Base-by-base conservation (phyloP, 53 echinoderm and acorn worm species). In the Echinarachnius parma region DNA sequence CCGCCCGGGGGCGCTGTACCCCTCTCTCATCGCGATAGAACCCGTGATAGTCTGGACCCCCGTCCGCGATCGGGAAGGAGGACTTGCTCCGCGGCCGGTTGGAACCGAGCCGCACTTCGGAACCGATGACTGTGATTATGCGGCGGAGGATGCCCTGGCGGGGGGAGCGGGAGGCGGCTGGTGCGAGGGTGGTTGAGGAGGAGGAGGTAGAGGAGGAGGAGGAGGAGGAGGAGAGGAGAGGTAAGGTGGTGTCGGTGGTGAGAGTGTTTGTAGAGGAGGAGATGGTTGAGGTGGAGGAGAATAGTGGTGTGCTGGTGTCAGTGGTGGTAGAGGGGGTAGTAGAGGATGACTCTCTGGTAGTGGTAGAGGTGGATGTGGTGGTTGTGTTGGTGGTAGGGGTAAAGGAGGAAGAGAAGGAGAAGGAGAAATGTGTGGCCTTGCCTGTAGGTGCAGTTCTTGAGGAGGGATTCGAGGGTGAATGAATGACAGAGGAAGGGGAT, bases 61-160 rank as follows among this genome's bases (percentile, higher is more conserved):
- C n/a, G n/a, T n/a, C n/a, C 7, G 7, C 7, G 11, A 48, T 48
- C 3, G 47, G n/a, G 46, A 26, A 46, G 3, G 66, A 66, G 15
- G 66, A 66, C 48, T 66, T 66, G 66, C 66, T 66, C 48, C 66
- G 66, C 28, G 66, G 66, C 7, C 66, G 16, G 46, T 66, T 66
- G 66, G 66, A n/a, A 1, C 66, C 66, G n/a, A 27, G 20, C 19
- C 66, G 46, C 18, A 8, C 66, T 48, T 66, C 66, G 16, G 66
- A 46, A n/a, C 66, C 46, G 4, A 66, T 66, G 19, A 47, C 66
- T 29, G n/a, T 46, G 48, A 66, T 28, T 16, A 66, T 26, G 46
- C 66, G 66, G 66, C 66, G 66, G 46, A 66, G 15, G 46, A 66
- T 46, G 4, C 66, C 66, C 42, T 39, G 42, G n/a, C 28, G 46